Percentiles rank a stretch among this genome's conserved stretches.
phyloP scores from a whole-genome alignment of 2,888 invertebrate species.

The Drosophila vallismaia region DNA sequence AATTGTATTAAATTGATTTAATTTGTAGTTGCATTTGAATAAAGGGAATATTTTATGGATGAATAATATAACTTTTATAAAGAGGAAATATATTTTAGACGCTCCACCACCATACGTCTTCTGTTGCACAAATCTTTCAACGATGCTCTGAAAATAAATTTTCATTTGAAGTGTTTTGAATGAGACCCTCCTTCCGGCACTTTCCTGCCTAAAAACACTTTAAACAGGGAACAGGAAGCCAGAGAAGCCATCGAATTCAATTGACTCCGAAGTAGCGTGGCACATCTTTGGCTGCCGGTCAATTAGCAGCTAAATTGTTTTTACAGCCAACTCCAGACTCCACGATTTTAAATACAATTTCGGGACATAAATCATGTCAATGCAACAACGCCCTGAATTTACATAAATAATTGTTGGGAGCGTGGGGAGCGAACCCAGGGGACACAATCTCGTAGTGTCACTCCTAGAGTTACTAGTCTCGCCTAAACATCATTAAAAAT shows the following conservation, averaged over 20 bases:
- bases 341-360: conserved; percentile 25
- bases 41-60: not conserved
- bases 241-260: conserved; percentile 16
- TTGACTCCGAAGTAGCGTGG: conserved; percentile 9
- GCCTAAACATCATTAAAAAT: conserved; percentile 76
- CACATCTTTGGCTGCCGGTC: conserved; percentile 44
- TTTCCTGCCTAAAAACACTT: conserved; percentile 5
- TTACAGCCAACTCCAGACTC: conserved; percentile 46
- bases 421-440: conserved; percentile 9
- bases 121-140: not conserved
- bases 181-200: conserved; percentile 19
- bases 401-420: conserved; percentile 61
- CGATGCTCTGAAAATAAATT: conserved; percentile 5
- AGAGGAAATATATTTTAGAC: not conserved
- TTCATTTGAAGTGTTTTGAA: conserved; percentile 12
- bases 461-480: conserved; percentile 31
- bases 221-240: not conserved
- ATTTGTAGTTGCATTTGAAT: not conserved
- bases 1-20: not conserved
- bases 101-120: not conserved
- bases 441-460: conserved; percentile 2
- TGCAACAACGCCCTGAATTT: conserved; percentile 56
- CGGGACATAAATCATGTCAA: conserved; percentile 62
- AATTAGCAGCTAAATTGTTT: conserved; percentile 67
- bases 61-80: not conserved